phyloP scores from a whole-genome alignment of 1,140 invertebrate species.

The Cotesia chilonis region DNA sequence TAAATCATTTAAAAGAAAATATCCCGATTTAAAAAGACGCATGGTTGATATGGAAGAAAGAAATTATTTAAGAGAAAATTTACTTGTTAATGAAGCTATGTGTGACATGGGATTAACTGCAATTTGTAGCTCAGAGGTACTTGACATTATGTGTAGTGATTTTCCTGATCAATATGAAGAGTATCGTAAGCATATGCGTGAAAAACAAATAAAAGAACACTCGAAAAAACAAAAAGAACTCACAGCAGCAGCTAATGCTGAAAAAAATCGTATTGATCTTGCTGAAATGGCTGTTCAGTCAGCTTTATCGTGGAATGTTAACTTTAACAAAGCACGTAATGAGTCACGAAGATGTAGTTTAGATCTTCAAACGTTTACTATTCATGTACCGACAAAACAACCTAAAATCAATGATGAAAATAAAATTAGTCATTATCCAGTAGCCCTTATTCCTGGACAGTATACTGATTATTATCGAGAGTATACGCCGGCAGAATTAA shows the following conservation, averaged over 20 bases:
- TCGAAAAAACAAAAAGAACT: conserved; percentile 74
- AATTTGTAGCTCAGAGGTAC: conserved; percentile 87
- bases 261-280: conserved; percentile 74
- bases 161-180: conserved; percentile 96
- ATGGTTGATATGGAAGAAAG: conserved; percentile 89
- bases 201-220: conserved; percentile 79
- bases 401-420: conserved; percentile 64
- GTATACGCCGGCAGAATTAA: conserved; percentile 71
- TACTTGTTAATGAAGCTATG: conserved; percentile 88
- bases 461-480: conserved; percentile 85
- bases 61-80: conserved; percentile 84
- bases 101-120: conserved; percentile 93
- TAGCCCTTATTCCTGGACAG: conserved; percentile 92
- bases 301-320: conserved; percentile 87
- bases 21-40: conserved; percentile 87
- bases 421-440: conserved; percentile 82
- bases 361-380: conserved; percentile 79
- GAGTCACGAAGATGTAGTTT: conserved; percentile 76
- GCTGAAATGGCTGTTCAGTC: conserved; percentile 87
- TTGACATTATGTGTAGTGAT: conserved; percentile 94
- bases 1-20: conserved; percentile 95
- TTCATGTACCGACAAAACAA: conserved; percentile 74
- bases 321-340: conserved; percentile 79
- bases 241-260: conserved; percentile 65
- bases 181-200: conserved; percentile 83